A percentile compares a stretch with the other conserved stretches of the same genome.
Evolutionary conservation across 2,797 vertebrate species (phyloP).

Genomic region (Garrulus glandarius): DNA sequence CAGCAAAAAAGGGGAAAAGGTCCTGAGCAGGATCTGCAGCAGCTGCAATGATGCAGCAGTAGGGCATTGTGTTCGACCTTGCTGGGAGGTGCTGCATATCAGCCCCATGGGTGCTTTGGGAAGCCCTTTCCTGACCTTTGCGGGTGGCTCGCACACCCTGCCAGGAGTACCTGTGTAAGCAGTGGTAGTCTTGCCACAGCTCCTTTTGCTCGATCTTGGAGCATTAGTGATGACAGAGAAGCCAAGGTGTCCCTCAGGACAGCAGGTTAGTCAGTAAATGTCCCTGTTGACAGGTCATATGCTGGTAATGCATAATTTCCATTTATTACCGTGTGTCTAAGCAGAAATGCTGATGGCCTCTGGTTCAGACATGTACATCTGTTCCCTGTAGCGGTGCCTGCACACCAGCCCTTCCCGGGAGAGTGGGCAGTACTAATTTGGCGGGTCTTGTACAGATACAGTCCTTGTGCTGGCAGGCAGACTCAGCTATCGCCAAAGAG

Average conservation of each 20-base stretch:
- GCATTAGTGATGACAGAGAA: neutral
- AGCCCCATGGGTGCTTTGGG: neutral
- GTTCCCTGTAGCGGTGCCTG: accelerated
- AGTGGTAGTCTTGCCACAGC: accelerated
- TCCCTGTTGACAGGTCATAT: neutral
- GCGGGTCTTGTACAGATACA: neutral
- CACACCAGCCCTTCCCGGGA: neutral
- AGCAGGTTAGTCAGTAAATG: neutral
- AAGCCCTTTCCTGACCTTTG: neutral
- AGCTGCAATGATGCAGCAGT: neutral
- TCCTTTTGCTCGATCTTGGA: neutral
- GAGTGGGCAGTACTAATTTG: neutral
- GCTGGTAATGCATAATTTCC: neutral
- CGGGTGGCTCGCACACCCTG: neutral
- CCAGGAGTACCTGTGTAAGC: neutral
- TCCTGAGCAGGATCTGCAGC: neutral
- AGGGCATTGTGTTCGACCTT: accelerated
- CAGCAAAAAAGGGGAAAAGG: neutral
- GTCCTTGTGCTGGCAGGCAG: neutral
- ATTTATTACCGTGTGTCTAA: neutral
- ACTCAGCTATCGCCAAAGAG: neutral
- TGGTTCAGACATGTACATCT: neutral
- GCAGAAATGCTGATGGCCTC: neutral
- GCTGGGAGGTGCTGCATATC: accelerated
- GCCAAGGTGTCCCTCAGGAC: neutral